A percentile compares a stretch with the other conserved stretches of the same genome.
Evolutionary conservation across 2,113 vertebrate species (phyloP).

Genomic region (Enhydra lutris): DNA sequence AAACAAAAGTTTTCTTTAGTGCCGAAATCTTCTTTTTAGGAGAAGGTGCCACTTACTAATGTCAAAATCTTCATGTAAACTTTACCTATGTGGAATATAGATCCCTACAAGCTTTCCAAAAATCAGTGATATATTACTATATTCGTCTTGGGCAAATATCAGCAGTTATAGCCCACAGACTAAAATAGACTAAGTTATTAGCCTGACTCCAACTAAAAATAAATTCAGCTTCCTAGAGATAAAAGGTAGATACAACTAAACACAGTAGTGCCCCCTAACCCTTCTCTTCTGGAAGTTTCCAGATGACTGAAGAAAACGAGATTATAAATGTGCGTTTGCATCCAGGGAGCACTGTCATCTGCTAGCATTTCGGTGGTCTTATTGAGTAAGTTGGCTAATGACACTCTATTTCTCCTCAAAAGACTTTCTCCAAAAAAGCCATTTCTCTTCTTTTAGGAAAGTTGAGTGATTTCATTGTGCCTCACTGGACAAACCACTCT

Average conservation of each 20-base stretch:
- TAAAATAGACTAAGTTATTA: not conserved
- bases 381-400: conserved; percentile 26
- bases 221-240: not conserved
- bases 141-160: not conserved
- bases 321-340: not conserved
- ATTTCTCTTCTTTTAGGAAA: conserved; percentile 24
- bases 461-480: not conserved
- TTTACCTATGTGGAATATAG: not conserved
- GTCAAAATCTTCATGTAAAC: not conserved
- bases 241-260: not conserved
- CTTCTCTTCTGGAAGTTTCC: not conserved
- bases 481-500: not conserved
- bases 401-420: conserved; percentile 23
- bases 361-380: not conserved
- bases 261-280: not conserved
- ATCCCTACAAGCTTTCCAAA: not conserved
- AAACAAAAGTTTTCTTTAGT: not conserved
- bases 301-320: not conserved
- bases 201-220: not conserved
- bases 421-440: not conserved
- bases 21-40: not conserved
- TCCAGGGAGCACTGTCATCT: not conserved
- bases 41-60: not conserved
- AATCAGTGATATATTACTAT: not conserved
- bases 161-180: not conserved